phyloP scores from a whole-genome alignment of 2,797 vertebrate species.

The Danio tinwini region DNA sequence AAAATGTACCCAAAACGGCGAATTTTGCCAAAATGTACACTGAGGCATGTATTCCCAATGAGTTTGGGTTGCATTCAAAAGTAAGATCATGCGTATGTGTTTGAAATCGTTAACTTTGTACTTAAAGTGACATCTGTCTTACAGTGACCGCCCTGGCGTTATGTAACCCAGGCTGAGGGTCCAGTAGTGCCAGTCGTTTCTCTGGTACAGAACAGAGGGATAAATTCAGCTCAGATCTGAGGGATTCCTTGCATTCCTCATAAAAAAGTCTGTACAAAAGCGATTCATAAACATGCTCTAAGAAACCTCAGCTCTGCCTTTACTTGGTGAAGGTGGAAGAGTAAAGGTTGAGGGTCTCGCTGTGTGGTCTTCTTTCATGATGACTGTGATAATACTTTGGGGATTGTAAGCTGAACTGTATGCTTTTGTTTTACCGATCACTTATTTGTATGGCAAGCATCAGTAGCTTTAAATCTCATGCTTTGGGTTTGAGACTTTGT shows the following conservation, averaged over 20 bases:
- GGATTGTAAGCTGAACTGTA: not conserved
- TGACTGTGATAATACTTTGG: conserved; percentile 36
- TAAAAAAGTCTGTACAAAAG: conserved; percentile 54
- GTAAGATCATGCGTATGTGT: too few relatives aligned
- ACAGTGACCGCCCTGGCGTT: not conserved
- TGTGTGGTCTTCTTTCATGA: conserved; percentile 31
- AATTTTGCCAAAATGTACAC: too few relatives aligned
- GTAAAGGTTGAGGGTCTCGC: not conserved
- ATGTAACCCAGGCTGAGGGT: not conserved
- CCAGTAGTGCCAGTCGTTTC: conserved; percentile 25
- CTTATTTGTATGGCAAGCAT: not conserved
- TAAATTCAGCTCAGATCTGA: conserved; percentile 54
- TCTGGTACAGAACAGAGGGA: conserved; percentile 27
- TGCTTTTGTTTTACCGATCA: not conserved
- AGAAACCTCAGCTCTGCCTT: conserved; percentile 44
- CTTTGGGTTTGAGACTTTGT: not conserved
- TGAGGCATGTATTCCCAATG: too few relatives aligned
- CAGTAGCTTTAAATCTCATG: not conserved
- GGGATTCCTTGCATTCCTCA: conserved; percentile 70
- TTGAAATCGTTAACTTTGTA: too few relatives aligned
- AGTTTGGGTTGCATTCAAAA: too few relatives aligned
- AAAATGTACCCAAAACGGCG: too few relatives aligned
- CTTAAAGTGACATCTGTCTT: too few relatives aligned
- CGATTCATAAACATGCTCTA: conserved; percentile 17
- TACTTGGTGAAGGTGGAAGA: conserved; percentile 41